A percentile compares a stretch with the other conserved stretches of the same genome.
Evolutionary conservation across 92 coral and sea anemone genomes (phyloP).

Genomic region (Epizoanthus stellaris): DNA sequence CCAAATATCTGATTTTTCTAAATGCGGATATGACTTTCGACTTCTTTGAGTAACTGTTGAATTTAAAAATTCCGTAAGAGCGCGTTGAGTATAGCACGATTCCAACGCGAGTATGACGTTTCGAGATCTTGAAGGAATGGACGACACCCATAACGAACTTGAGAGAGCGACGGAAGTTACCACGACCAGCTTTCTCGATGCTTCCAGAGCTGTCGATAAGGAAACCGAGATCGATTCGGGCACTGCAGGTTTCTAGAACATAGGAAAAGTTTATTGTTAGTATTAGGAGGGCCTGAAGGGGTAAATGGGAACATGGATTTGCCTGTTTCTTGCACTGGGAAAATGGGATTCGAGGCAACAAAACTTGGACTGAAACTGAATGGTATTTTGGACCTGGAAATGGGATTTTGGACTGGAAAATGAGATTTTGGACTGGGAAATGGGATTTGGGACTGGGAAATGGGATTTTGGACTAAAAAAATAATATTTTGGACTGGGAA

Average conservation of each 20-base stretch:
- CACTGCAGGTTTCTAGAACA: conserved; percentile 44
- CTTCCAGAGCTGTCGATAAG: conserved; percentile 50
- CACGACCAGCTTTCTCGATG: conserved; percentile 16
- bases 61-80: conserved; percentile 6
- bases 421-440: no score
- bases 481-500: no score
- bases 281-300: no score
- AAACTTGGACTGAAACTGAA: no score
- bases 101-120: conserved; percentile 38
- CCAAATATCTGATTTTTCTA: conserved; percentile 33
- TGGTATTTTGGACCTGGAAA: no score
- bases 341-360: no score
- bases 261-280: not conserved
- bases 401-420: no score
- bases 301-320: no score
- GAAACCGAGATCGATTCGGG: conserved; percentile 61
- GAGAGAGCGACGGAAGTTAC: conserved; percentile 46
- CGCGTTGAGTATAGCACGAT: conserved; percentile 42
- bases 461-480: no score
- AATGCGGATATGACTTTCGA: not conserved
- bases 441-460: no score
- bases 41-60: conserved; percentile 10
- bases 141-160: conserved; percentile 43
- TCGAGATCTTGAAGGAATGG: conserved; percentile 50
- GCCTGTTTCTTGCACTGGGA: no score